phyloP scores from a whole-genome alignment of 2,113 vertebrate species.

The Trogon surrucura region DNA sequence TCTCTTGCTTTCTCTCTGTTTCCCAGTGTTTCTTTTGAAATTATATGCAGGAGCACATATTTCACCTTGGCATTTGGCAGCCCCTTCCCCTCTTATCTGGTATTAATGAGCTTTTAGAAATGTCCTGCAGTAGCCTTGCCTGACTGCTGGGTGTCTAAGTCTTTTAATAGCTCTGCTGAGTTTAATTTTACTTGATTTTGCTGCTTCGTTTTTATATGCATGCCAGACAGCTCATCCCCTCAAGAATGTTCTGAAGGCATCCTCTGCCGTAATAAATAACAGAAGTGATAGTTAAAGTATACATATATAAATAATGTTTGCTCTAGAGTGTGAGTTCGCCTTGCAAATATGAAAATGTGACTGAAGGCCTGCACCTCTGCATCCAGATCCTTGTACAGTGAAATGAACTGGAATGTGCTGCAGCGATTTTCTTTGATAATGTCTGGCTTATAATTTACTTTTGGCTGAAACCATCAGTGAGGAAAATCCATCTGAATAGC shows the following conservation, averaged over 20 bases:
- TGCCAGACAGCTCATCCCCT: slow-evolving; percentile 57
- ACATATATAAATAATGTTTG: slow-evolving; percentile 16
- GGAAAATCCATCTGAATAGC: slow-evolving; percentile 58
- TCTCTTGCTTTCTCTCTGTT: neutral
- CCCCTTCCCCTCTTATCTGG: neutral
- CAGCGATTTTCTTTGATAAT: slow-evolving; percentile 55
- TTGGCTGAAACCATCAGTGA: slow-evolving; percentile 41
- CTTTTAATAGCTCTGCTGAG: slow-evolving; percentile 53
- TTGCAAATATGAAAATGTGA: neutral
- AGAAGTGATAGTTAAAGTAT: slow-evolving; percentile 44
- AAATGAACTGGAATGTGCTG: slow-evolving; percentile 50
- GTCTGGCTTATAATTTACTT: slow-evolving; percentile 61
- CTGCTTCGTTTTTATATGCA: slow-evolving; percentile 36
- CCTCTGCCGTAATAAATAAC: slow-evolving; percentile 50
- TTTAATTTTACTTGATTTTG: slow-evolving; percentile 63
- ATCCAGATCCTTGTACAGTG: neutral
- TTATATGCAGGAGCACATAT: neutral
- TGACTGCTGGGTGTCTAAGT: slow-evolving; percentile 11
- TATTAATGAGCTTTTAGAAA: neutral
- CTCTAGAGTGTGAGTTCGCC: neutral
- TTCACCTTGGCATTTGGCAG: slow-evolving; percentile 14
- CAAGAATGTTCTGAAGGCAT: slow-evolving; percentile 64
- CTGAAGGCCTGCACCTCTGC: neutral
- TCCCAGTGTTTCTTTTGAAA: slow-evolving; percentile 10
- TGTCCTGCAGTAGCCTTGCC: neutral